phyloP scores from a whole-genome alignment of 2,888 invertebrate genomes.

The Nephrocerus scutellatus region DNA sequence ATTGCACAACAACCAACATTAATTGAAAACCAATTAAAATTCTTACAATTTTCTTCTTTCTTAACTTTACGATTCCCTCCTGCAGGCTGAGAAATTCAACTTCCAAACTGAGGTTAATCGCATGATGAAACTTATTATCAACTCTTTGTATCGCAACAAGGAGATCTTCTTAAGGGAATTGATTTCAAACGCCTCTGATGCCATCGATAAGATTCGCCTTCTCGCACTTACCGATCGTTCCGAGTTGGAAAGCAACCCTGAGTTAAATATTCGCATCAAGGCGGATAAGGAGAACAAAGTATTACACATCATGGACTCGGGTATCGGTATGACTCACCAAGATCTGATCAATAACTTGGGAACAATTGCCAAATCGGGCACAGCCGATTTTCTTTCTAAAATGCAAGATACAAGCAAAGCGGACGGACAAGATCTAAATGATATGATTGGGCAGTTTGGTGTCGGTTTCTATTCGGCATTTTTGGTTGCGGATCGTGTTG shows the following conservation, averaged over 20 bases:
- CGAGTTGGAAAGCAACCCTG: conserved; percentile 70
- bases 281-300: conserved; percentile 88
- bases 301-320: conserved; percentile 91
- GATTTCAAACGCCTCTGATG: conserved; percentile 99
- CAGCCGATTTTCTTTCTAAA: conserved; percentile 89
- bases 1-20: no score
- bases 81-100: conserved; percentile 68
- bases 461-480: conserved; percentile 99
- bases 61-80: no score
- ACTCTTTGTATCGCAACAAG: conserved; percentile 97
- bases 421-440: conserved; percentile 71
- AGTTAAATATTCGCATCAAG: conserved; percentile 83
- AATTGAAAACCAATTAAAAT: no score
- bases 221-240: conserved; percentile 81
- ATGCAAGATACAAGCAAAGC: conserved; percentile 60
- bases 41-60: no score
- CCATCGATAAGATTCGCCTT: conserved; percentile 94
- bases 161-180: conserved; percentile 97
- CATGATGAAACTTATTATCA: conserved; percentile 99
- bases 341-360: conserved; percentile 95
- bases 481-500: conserved; percentile 91
- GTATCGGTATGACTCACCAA: conserved; percentile 93
- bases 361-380: conserved; percentile 96
- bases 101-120: conserved; percentile 99
- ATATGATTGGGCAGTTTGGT: conserved; percentile 99